phyloP scores from a whole-genome alignment of 2,797 vertebrate genomes.

The Hoplostethus atlanticus region DNA sequence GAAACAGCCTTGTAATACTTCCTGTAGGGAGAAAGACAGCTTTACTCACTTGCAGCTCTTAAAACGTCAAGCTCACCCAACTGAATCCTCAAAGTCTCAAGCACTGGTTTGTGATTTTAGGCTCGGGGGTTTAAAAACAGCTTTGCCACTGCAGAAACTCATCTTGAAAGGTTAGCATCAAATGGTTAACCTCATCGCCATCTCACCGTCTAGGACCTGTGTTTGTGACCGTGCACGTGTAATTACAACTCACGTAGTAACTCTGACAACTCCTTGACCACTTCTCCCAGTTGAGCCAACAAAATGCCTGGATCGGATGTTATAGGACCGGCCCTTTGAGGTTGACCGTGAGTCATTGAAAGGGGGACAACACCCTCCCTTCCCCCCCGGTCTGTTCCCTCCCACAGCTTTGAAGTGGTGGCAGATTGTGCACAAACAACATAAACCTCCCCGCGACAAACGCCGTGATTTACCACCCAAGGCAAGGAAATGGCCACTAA shows the following conservation, averaged over 20 bases:
- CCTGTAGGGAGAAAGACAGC: neutral
- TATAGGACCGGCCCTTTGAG: constrained; percentile 63
- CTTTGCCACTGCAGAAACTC: neutral
- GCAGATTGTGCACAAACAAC: constrained; percentile 80
- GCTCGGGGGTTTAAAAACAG: neutral
- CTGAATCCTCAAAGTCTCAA: no score
- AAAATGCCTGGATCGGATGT: constrained; percentile 59
- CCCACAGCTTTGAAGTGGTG: constrained; percentile 83
- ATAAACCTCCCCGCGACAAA: constrained; percentile 80
- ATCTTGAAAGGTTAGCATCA: no score
- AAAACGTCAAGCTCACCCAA: neutral
- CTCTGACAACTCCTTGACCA: constrained; percentile 43
- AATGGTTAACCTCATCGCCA: neutral
- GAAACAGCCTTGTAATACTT: constrained; percentile 35
- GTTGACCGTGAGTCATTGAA: constrained; percentile 71
- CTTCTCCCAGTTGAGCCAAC: constrained; percentile 47
- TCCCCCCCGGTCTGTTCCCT: constrained; percentile 38
- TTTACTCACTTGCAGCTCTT: neutral
- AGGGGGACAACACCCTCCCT: constrained; percentile 58
- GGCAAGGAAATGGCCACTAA: constrained; percentile 76
- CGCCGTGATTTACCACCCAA: constrained; percentile 75
- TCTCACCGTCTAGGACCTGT: neutral
- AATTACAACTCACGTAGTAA: neutral
- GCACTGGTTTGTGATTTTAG: no score
- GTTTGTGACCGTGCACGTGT: neutral